Conservation (phyloP, 1,140 invertebrate genomes). For the Helicoverpa zea region DNA sequence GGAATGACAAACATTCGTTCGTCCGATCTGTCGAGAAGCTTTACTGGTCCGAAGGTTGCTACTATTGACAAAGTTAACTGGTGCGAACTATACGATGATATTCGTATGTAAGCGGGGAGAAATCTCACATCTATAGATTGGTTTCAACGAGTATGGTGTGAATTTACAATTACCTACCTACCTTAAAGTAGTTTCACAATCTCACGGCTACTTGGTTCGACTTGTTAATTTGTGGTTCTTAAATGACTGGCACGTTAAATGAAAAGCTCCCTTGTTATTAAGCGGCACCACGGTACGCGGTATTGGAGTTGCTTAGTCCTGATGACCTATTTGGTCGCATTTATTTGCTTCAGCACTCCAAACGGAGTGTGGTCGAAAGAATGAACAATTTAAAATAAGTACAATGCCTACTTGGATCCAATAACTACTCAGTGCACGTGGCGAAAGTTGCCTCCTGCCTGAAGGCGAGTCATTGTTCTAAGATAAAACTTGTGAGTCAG, state of each 20-base stretch:
- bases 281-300: no score
- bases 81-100: no score
- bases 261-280: constrained; percentile 22
- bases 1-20: no score
- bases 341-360: no score
- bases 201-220: not conserved
- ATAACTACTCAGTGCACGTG: no score
- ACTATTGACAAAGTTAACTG: no score
- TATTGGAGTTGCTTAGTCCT: no score
- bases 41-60: no score
- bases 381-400: not conserved
- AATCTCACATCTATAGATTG: not conserved
- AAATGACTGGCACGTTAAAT: not conserved
- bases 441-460: not conserved
- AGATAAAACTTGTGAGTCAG: not conserved
- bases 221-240: constrained; percentile 29
- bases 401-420: no score
- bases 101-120: not conserved
- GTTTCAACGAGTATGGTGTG: not conserved
- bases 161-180: not conserved
- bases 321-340: no score
- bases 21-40: no score
- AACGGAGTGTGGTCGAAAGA: no score
- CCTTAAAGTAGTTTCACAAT: constrained; percentile 14
- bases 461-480: not conserved